Base-by-base conservation (phyloP, 2,888 invertebrate species). In the Xylota sylvarum region DNA sequence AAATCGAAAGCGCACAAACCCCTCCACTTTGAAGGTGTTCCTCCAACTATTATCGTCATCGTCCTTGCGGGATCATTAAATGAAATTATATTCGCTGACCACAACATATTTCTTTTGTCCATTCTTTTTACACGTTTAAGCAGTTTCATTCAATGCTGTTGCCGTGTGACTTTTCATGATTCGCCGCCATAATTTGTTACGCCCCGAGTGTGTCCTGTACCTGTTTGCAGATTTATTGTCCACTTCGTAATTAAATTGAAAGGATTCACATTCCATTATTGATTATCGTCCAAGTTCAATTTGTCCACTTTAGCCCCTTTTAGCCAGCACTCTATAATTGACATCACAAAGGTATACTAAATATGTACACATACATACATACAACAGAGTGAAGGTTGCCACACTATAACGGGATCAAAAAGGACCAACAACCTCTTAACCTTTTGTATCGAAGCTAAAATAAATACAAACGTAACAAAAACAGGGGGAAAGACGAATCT, bases 401-500 rank as follows among this genome's bases (percentile, higher is more conserved):
- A 73, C 74, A 79, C 74, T 70, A 55, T 70, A 80, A 64, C 50
- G 43, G 64, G 69, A 80, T 84, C 80, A 80, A 80, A 83, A 84
- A 76, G 58, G 65, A 70, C 84, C 80, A 52, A 56, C 48, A 80
- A 80, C 84, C 80, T 85, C 80, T 80, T 80, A 74, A 80, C 80
- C 70, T 80, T 76, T 80, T 37, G 55, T 74, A 58, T 80, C 43
- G 35, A 67, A 85, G 58, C 70, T 72, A 56, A 80, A 80, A 79
- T 62, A 84, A 74, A 79, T 23, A 78, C 62, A 50, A 78, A 37
- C 62, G 23, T 43, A 62, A 23, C 64, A 40, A 56, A 23, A 3
- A 23, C 23, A 3, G 23, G 23, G n/a, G n/a, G 14, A 9, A 10
- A 9, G 27, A 32, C 55, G 58, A 40, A 30, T 30, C 19, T 6